Conservation (phyloP, 2,797 vertebrate species). For the Megalops cyprinoides region DNA sequence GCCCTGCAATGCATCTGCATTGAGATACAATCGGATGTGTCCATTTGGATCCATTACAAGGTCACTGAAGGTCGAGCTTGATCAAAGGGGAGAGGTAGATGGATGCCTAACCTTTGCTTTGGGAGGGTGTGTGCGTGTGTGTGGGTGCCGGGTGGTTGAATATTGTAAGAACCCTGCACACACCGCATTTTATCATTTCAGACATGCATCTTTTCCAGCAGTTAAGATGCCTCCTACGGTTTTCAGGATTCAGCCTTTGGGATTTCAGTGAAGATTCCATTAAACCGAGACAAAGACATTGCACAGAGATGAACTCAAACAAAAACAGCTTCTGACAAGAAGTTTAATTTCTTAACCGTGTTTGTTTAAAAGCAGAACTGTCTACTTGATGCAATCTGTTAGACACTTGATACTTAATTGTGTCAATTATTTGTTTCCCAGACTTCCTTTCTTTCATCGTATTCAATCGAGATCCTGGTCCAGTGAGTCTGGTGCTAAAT, state of each 20-base stretch:
- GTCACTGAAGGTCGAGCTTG: conserved; percentile 17
- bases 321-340: not conserved
- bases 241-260: not conserved
- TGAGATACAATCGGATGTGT: conserved; percentile 9
- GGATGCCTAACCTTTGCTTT: not conserved
- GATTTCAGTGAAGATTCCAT: conserved; percentile 1
- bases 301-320: not conserved
- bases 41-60: conserved; percentile 17
- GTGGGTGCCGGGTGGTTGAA: not conserved
- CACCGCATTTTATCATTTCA: not conserved
- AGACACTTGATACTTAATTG: conserved; percentile 36
- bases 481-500: conserved; percentile 42
- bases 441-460: conserved; percentile 44
- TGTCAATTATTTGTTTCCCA: conserved; percentile 34
- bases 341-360: conserved; percentile 20
- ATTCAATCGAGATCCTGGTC: conserved; percentile 39
- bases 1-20: conserved; percentile 19
- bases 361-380: conserved; percentile 24
- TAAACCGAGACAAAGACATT: not conserved
- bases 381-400: not conserved
- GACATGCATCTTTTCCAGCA: not conserved
- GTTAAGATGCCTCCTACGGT: not conserved
- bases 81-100: not conserved
- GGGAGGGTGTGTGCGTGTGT: not conserved
- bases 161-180: not conserved